phyloP scores from a whole-genome alignment of 2,113 vertebrate genomes.

The Nettapus auritus region DNA sequence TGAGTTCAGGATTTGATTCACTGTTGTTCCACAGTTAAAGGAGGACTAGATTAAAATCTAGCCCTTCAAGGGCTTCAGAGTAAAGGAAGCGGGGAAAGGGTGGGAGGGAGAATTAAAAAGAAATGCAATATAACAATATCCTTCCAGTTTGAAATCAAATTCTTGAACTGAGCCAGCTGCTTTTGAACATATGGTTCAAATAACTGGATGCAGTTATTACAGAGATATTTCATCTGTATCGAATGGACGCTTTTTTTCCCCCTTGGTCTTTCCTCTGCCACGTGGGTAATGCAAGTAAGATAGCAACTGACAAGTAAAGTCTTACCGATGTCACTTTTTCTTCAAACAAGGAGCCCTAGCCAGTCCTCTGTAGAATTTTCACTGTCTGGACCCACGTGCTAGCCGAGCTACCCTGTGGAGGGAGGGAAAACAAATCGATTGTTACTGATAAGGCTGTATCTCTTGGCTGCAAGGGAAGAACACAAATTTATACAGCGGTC shows the following conservation, averaged over 20 bases:
- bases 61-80: not conserved
- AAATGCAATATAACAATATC: not conserved
- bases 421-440: not conserved
- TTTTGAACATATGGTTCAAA: not conserved
- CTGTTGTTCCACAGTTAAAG: not conserved
- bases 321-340: constrained; percentile 48
- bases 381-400: not conserved
- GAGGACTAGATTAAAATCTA: not conserved
- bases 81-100: not conserved
- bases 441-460: not conserved
- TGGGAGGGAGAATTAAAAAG: not conserved
- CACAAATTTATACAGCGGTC: not conserved
- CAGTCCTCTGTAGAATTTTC: not conserved
- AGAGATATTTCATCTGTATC: not conserved
- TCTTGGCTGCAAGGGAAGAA: not conserved
- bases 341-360: not conserved
- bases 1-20: not conserved
- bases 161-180: not conserved
- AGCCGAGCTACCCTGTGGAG: not conserved
- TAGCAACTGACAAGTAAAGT: not conserved
- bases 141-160: not conserved
- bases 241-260: not conserved
- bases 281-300: not conserved
- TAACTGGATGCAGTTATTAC: not conserved
- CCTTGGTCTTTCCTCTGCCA: not conserved